Percentiles rank a stretch among this genome's conserved stretches.
Conservation (phyloP, 2,888 invertebrate genomes). For the Drosophila formosana region DNA sequence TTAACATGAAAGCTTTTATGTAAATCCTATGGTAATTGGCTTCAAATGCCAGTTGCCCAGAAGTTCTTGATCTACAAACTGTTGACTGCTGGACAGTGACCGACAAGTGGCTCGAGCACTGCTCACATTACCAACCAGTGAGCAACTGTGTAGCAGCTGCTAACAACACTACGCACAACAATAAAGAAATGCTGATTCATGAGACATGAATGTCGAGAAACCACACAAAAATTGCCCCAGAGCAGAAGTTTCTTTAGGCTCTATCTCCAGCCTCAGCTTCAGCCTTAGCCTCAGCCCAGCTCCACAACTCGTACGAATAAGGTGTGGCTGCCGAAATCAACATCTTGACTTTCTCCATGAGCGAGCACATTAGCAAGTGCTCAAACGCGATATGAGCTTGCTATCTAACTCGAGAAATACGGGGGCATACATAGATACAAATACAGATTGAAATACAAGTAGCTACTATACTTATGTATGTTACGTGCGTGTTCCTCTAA, state of each 20-base stretch:
- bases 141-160: slow-evolving; percentile 36
- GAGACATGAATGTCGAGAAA: slow-evolving; percentile 44
- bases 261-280: neutral
- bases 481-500: slow-evolving; percentile 48
- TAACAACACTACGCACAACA: slow-evolving; percentile 40
- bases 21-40: slow-evolving; percentile 77
- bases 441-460: slow-evolving; percentile 15
- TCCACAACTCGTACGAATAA: slow-evolving; percentile 4
- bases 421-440: slow-evolving; percentile 10
- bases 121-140: slow-evolving; percentile 25
- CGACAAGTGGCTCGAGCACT: slow-evolving; percentile 40
- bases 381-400: slow-evolving; percentile 12
- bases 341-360: slow-evolving; percentile 49
- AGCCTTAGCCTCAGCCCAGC: neutral
- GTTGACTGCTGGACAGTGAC: slow-evolving; percentile 15
- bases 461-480: neutral
- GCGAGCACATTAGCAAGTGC: slow-evolving; percentile 36
- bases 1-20: slow-evolving; percentile 75
- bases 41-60: slow-evolving; percentile 11
- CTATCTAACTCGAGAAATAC: slow-evolving; percentile 16
- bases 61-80: slow-evolving; percentile 19
- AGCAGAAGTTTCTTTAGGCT: slow-evolving; percentile 51
- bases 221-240: slow-evolving; percentile 57
- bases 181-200: slow-evolving; percentile 61
- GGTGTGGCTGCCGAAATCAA: slow-evolving; percentile 52